Percentiles rank a stretch among this genome's conserved stretches.
Conservation (phyloP, 2,888 invertebrate genomes). For the Prenolepis imparis region DNA sequence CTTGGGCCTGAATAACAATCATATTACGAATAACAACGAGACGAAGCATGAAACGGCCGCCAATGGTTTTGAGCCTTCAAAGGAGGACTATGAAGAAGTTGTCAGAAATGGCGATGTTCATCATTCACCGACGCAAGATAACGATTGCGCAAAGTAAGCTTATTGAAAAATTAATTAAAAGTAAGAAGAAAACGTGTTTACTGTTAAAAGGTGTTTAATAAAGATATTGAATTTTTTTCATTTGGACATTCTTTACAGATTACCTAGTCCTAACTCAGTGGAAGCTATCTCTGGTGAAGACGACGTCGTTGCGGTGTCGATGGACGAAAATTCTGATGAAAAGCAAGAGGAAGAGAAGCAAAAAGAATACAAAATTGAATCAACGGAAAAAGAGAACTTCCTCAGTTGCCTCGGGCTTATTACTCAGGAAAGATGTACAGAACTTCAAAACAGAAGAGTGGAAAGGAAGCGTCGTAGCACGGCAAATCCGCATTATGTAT, state of each 20-base stretch:
- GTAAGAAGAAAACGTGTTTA: background rate
- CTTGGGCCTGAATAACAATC: slow-evolving; percentile 81
- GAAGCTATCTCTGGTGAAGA: slow-evolving; percentile 81
- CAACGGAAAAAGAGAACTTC: slow-evolving; percentile 84
- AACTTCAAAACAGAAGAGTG: slow-evolving; percentile 87
- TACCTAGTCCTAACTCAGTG: slow-evolving; percentile 77
- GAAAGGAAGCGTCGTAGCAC: slow-evolving; percentile 88
- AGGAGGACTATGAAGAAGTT: slow-evolving; percentile 81
- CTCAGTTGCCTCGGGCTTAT: slow-evolving; percentile 86
- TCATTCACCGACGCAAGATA: slow-evolving; percentile 63
- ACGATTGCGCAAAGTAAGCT: slow-evolving; percentile 78
- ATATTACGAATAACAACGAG: slow-evolving; percentile 79
- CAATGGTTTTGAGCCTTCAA: slow-evolving; percentile 75
- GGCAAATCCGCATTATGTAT: slow-evolving; percentile 88
- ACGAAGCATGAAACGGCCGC: slow-evolving; percentile 66
- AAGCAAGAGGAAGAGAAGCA: slow-evolving; percentile 58
- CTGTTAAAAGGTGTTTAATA: background rate
- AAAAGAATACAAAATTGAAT: slow-evolving; percentile 57
- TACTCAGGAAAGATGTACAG: slow-evolving; percentile 86
- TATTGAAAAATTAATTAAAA: background rate
- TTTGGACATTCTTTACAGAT: slow-evolving; percentile 63
- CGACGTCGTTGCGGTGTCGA: slow-evolving; percentile 79
- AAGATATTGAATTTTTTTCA: slow-evolving; percentile 16
- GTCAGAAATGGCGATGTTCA: slow-evolving; percentile 79
- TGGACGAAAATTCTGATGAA: slow-evolving; percentile 76